Evolutionary conservation across 1,140 invertebrate genomes (phyloP).

Genomic region (Polypedilum vanderplanki): DNA sequence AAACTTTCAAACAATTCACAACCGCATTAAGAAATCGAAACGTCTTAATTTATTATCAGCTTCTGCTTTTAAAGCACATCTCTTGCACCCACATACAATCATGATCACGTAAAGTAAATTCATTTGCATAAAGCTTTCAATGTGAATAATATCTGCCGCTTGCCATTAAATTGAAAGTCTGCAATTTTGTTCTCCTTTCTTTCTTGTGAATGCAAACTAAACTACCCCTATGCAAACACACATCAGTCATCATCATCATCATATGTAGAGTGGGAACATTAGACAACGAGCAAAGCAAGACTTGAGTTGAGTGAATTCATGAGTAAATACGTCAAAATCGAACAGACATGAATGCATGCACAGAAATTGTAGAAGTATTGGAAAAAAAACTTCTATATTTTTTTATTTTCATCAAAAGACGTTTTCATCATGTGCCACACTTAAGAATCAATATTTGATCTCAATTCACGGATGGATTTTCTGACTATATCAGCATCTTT

Average conservation of each 20-base stretch:
- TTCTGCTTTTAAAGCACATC: neutral
- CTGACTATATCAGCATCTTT: constrained; percentile 11
- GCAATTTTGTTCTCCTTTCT: neutral
- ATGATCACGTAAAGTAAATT: constrained; percentile 7
- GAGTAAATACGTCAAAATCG: neutral
- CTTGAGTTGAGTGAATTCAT: neutral
- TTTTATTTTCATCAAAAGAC: constrained; percentile 2
- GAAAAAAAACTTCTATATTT: neutral
- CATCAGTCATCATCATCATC: constrained; percentile 12
- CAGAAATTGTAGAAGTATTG: neutral
- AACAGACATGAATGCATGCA: neutral
- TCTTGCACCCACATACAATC: neutral
- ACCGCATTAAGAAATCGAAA: too few relatives aligned
- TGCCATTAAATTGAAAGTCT: neutral
- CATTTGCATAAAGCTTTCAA: neutral
- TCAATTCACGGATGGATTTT: neutral
- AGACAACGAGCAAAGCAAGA: neutral
- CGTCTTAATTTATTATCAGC: neutral
- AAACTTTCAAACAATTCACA: too few relatives aligned
- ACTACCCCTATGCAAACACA: constrained; percentile 6
- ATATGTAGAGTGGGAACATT: neutral
- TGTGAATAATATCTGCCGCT: too few relatives aligned
- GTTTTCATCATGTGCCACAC: constrained; percentile 2
- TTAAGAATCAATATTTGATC: constrained; percentile 19
- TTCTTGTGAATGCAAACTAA: constrained; percentile 10